These are phyloP conservation scores for Chymomyza costata DNA, from an alignment of 1,140 invertebrate genomes.

Conservation along the genomic window DNA sequence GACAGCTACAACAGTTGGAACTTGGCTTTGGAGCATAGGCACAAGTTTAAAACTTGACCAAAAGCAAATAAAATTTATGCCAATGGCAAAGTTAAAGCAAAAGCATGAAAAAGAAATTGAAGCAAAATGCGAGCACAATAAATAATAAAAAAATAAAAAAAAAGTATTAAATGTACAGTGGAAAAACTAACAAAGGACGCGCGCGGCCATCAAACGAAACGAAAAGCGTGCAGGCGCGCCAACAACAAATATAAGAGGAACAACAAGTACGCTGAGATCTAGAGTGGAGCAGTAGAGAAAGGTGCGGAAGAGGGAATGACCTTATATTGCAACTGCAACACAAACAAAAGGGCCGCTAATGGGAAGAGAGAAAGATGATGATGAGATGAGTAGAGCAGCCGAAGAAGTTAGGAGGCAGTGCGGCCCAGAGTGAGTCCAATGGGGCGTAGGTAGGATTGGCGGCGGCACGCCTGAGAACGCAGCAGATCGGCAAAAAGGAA, in stretches of 20 bases:
- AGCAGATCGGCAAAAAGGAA: constrained; percentile 7
- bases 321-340: constrained; percentile 71
- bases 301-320: constrained; percentile 69
- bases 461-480: constrained; percentile 1
- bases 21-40: no score
- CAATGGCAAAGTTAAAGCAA: constrained; percentile 8
- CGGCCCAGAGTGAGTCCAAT: no score
- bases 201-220: constrained; percentile 67
- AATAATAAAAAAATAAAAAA: constrained; percentile 35
- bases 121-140: constrained; percentile 37
- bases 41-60: background rate
- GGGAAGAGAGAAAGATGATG: constrained; percentile 32
- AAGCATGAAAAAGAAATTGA: constrained; percentile 16
- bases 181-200: constrained; percentile 68
- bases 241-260: constrained; percentile 28
- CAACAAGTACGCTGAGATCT: constrained; percentile 29
- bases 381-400: background rate
- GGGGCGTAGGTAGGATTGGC: background rate
- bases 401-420: background rate
- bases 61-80: constrained; percentile 5
- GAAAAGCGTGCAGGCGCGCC: constrained; percentile 63
- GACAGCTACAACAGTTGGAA: no score
- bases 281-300: no score
- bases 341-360: constrained; percentile 68
- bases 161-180: constrained; percentile 25